Conservation (phyloP, 2,888 invertebrate genomes). For the Ormyrus nitidulus region DNA sequence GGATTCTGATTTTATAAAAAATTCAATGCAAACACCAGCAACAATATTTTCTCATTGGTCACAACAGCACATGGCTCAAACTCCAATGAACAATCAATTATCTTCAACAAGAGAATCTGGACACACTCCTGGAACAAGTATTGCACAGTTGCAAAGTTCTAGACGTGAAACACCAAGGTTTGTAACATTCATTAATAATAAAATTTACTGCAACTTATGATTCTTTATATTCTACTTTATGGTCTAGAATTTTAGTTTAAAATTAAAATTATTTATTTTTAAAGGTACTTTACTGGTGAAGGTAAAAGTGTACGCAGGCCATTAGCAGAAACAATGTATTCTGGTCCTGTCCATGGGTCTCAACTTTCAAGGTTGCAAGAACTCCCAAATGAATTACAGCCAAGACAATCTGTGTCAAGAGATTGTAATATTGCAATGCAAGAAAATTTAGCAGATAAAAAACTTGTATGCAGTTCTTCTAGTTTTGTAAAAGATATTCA, state of each 20-base stretch:
- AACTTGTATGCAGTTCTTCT: constrained; percentile 14
- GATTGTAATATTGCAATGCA: constrained; percentile 22
- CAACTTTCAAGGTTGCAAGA: constrained; percentile 59
- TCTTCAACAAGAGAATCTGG: constrained; percentile 54
- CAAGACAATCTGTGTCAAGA: constrained; percentile 29
- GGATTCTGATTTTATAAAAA: constrained; percentile 57
- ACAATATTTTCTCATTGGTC: constrained; percentile 65
- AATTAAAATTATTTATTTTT: constrained; percentile 21
- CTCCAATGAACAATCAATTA: constrained; percentile 62
- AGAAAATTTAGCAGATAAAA: constrained; percentile 32
- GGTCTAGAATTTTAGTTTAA: not conserved
- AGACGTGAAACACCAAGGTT: constrained; percentile 63
- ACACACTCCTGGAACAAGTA: constrained; percentile 60
- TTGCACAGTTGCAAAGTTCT: constrained; percentile 55
- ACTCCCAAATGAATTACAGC: constrained; percentile 44
- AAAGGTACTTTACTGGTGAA: constrained; percentile 61
- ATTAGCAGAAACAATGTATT: constrained; percentile 63
- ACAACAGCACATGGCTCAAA: constrained; percentile 62
- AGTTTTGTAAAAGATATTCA: constrained; percentile 57
- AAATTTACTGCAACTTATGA: not conserved
- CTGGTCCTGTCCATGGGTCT: constrained; percentile 49
- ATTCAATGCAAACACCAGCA: constrained; percentile 65
- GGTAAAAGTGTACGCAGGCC: constrained; percentile 64
- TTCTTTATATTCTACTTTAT: constrained; percentile 11
- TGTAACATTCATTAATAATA: constrained; percentile 24